These are phyloP conservation scores for Austrolebias charrua DNA, from an alignment of 2,797 vertebrate genomes.

Conservation along the genomic window DNA sequence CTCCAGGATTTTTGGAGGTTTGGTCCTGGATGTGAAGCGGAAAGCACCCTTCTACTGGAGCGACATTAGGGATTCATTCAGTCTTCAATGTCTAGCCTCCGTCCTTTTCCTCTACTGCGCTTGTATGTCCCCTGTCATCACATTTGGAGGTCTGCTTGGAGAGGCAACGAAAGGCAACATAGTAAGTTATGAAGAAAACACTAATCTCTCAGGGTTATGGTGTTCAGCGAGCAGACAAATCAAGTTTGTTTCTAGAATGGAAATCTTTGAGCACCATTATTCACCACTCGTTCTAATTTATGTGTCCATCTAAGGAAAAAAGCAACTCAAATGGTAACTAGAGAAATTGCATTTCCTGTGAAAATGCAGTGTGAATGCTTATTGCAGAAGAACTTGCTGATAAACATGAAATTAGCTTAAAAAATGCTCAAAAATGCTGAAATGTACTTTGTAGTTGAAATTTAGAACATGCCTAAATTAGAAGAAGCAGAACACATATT, in stretches of 20 bases:
- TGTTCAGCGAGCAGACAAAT: background rate
- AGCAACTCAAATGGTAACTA: background rate
- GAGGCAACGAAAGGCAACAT: constrained; percentile 96
- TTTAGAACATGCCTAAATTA: too few relatives aligned
- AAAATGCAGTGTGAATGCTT: too few relatives aligned
- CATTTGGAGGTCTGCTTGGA: constrained; percentile 96
- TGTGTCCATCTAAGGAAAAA: background rate
- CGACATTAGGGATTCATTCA: constrained; percentile 93
- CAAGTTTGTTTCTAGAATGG: background rate
- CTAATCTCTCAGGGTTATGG: background rate
- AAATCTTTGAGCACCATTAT: background rate
- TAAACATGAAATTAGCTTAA: too few relatives aligned
- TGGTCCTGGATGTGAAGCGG: constrained; percentile 92
- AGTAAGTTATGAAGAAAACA: constrained; percentile 82
- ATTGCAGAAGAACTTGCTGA: too few relatives aligned
- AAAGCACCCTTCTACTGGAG: constrained; percentile 97
- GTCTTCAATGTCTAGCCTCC: constrained; percentile 96
- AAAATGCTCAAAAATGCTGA: too few relatives aligned
- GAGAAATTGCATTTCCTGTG: too few relatives aligned
- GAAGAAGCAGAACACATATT: too few relatives aligned
- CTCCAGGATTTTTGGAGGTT: constrained; percentile 92
- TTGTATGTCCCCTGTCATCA: constrained; percentile 99
- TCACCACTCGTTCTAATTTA: background rate
- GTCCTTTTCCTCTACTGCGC: constrained; percentile 98
- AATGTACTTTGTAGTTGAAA: too few relatives aligned